Percentiles rank a stretch among this genome's conserved stretches.
Conservation (phyloP, 1,140 invertebrate genomes). For the Grapholita molesta region DNA sequence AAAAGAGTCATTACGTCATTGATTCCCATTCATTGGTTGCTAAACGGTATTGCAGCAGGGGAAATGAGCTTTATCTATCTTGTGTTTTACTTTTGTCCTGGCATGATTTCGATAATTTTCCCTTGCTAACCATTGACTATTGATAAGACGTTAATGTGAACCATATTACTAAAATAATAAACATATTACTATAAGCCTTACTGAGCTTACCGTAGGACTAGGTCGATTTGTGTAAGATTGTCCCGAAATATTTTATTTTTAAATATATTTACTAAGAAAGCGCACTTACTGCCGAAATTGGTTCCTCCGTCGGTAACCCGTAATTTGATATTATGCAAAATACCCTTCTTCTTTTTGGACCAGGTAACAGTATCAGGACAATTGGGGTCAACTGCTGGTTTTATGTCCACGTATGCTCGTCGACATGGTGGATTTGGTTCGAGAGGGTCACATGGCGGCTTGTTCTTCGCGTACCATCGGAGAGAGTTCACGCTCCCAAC, state of each 20-base stretch:
- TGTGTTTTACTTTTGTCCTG: no score
- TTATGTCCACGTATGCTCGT: conserved; percentile 51
- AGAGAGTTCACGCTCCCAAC: conserved; percentile 20
- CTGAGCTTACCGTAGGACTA: no score
- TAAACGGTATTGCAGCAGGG: no score
- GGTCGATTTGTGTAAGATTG: no score
- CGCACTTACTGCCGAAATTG: conserved; percentile 64
- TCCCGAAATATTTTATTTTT: not conserved
- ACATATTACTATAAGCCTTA: no score
- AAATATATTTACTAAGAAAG: not conserved
- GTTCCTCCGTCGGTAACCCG: conserved; percentile 61
- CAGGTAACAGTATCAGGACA: conserved; percentile 48
- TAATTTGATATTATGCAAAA: conserved; percentile 62
- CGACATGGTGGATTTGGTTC: conserved; percentile 34
- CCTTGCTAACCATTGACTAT: no score
- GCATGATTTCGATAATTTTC: no score
- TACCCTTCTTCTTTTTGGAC: conserved; percentile 43
- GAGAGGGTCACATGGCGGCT: not conserved
- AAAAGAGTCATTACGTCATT: no score
- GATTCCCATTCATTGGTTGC: no score
- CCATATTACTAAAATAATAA: no score
- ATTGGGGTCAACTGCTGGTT: conserved; percentile 36
- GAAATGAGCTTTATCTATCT: no score
- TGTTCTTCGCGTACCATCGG: conserved; percentile 42
- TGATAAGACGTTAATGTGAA: no score